Evolutionary conservation across 2,113 vertebrate species (phyloP), one percentile per base, ranked within the genome.

Genomic region (Cheirogaleus medius): DNA sequence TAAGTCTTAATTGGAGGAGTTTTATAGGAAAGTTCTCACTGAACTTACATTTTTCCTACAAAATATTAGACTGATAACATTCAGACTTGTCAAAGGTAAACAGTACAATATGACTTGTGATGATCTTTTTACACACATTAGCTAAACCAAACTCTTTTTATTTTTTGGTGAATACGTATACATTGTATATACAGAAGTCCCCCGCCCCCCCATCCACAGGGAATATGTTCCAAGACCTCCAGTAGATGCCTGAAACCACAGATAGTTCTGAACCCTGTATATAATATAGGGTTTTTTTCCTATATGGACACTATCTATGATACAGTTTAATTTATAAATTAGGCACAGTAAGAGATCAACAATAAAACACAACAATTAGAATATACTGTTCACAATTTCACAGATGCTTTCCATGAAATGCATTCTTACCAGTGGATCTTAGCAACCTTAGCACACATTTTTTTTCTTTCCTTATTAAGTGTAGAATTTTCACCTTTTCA

Each of bases 21-120:
- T 94, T 82, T 21, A 68, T 13, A 52, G 34, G 17, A 85, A 92
- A 84, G 54, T 25, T 90, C 9, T 92, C 69, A 84, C 0, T 63
- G 54, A 71, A 58, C 60, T 91, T 82, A 66, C 42, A 23, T 17
- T 77, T 97, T 73, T 91, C 10, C 78, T 54, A 7, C 39, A 29
- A 97, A 92, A 58, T 86, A 93, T 44, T 80, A 84, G 29, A 56
- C 11, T 84, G 90, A 74, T 54, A 49, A 29, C 64, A 76, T 87
- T 88, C 23, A 71, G 29, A 85, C 47, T 69, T 85, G 25, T 25
- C 39, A 81, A 92, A 64, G 64, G 27, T 52, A 81, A 93, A 88
- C 37, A 81, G 2, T 27, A 18, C 7, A 47, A 13, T 23, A 4
- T n/a, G 37, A 37, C 17, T 8, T 32, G 3, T 29, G 44, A 64